Evolutionary conservation across 2,888 invertebrate species (phyloP).

Genomic region (Cheilosia impressa): DNA sequence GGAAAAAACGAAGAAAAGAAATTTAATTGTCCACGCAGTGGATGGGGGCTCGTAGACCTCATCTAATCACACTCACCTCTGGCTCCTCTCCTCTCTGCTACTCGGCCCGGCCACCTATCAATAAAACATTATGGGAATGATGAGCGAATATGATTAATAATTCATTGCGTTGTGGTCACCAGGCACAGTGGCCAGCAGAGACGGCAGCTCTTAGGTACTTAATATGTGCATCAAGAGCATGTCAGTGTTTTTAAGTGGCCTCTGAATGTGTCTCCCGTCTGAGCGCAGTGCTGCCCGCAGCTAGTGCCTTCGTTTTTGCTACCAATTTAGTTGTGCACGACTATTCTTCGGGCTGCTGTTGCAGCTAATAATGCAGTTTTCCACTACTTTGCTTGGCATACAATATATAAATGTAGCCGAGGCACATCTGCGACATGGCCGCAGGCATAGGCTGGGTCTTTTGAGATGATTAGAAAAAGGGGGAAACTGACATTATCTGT

Average conservation of each 20-base stretch:
- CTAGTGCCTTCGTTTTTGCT: conserved; percentile 52
- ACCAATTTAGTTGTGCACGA: conserved; percentile 57
- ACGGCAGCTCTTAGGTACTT: conserved; percentile 71
- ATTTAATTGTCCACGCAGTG: conserved; percentile 69
- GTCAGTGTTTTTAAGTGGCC: conserved; percentile 73
- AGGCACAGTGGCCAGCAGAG: conserved; percentile 12
- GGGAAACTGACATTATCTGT: conserved; percentile 20
- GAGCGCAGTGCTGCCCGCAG: conserved; percentile 26
- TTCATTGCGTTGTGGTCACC: conserved; percentile 70
- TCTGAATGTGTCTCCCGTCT: conserved; percentile 69
- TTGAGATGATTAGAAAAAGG: conserved; percentile 52
- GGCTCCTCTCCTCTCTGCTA: neutral
- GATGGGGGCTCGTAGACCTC: conserved; percentile 42
- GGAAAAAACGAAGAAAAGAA: conserved; percentile 54
- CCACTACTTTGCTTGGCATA: conserved; percentile 41
- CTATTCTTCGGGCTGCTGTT: conserved; percentile 14
- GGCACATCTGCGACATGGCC: conserved; percentile 56
- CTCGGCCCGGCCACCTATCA: conserved; percentile 67
- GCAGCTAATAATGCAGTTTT: conserved; percentile 67
- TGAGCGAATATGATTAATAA: conserved; percentile 76
- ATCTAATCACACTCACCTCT: conserved; percentile 55
- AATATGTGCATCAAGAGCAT: conserved; percentile 75
- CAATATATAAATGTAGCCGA: neutral
- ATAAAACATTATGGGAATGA: conserved; percentile 79
- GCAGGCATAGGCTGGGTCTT: conserved; percentile 64